Percentiles rank a stretch among this genome's conserved stretches.
Evolutionary conservation across 2,113 vertebrate genomes (phyloP).

Genomic region (Columba janthina): DNA sequence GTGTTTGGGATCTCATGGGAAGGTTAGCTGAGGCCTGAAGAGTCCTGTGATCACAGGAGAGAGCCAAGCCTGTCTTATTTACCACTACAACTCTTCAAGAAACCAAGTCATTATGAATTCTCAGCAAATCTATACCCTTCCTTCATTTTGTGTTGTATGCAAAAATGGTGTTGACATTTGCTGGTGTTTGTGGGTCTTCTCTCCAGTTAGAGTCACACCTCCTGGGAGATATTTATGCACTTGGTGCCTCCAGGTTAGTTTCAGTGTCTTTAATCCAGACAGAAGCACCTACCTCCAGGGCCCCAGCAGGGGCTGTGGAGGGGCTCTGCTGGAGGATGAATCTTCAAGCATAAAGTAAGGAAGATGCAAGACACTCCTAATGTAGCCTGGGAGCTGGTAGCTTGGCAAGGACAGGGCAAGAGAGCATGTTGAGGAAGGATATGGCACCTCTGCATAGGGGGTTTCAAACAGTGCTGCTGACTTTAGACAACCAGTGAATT

Average conservation of each 20-base stretch:
- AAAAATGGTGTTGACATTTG: neutral
- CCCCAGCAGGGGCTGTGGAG: neutral
- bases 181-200: neutral
- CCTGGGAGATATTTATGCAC: neutral
- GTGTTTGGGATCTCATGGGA: neutral
- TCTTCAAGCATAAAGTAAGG: neutral
- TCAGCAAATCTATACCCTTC: neutral
- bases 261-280: neutral
- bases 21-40: neutral
- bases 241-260: neutral
- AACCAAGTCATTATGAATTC: neutral
- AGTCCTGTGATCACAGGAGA: neutral
- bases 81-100: neutral
- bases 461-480: neutral
- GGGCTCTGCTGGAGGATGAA: neutral
- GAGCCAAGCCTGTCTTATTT: neutral
- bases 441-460: neutral
- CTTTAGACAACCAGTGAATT: neutral
- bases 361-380: neutral
- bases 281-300: neutral
- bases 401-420: neutral
- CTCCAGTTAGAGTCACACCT: neutral
- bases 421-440: neutral
- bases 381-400: accelerated
- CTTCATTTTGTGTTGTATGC: neutral